phyloP scores from a whole-genome alignment of 2,113 vertebrate species.

The Ginglymostoma cirratum region DNA sequence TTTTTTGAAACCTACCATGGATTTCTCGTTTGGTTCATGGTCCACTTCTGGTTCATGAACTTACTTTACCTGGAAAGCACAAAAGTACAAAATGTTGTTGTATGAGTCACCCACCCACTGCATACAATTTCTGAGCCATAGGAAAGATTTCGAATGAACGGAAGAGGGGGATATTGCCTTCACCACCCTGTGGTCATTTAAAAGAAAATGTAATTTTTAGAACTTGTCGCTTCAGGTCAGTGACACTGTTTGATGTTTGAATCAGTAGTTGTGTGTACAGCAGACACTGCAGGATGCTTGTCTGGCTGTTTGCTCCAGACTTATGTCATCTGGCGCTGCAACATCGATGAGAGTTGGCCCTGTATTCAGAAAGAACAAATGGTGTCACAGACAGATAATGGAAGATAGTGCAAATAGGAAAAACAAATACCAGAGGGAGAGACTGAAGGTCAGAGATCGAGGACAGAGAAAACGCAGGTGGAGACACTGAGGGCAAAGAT shows the following conservation, averaged over 20 bases:
- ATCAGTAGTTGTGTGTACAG: background rate
- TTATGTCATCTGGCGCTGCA: background rate
- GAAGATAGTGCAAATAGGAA: background rate
- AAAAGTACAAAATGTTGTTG: background rate
- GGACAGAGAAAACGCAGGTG: background rate
- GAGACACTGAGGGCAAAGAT: constrained; percentile 1
- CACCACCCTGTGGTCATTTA: background rate
- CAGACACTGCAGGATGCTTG: background rate
- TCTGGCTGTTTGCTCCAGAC: background rate
- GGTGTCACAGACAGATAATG: background rate
- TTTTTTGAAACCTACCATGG: no score
- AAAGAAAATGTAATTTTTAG: background rate
- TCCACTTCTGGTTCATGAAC: no score
- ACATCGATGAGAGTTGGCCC: background rate
- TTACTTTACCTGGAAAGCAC: no score
- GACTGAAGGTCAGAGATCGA: background rate
- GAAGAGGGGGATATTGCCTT: background rate
- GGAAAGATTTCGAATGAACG: background rate
- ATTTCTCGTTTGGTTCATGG: no score
- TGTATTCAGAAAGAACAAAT: background rate
- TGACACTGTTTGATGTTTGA: background rate
- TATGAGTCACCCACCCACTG: background rate
- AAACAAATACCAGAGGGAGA: constrained; percentile 20
- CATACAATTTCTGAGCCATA: background rate
- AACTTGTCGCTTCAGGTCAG: background rate